These are phyloP conservation scores for Triplophysa rosa DNA, from an alignment of 2,113 vertebrate species.

Conservation along the genomic window DNA sequence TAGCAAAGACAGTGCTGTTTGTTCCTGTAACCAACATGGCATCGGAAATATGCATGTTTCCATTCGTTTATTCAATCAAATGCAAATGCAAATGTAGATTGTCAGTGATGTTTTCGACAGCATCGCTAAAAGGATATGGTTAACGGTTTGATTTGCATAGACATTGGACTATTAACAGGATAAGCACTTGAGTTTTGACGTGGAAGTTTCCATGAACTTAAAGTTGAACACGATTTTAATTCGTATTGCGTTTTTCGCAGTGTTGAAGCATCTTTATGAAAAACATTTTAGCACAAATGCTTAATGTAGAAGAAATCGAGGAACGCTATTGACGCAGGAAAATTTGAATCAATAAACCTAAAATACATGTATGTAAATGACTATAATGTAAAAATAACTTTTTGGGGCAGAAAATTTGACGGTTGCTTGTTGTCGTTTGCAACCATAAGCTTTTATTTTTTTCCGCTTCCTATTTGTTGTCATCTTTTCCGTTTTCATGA, in stretches of 20 bases:
- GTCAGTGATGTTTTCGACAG: neutral
- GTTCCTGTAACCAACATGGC: neutral
- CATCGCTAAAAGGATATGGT: neutral
- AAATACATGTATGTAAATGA: too few species aligned
- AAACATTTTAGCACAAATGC: too few species aligned
- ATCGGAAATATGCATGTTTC: conserved; percentile 41
- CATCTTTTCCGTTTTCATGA: neutral
- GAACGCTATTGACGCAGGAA: too few species aligned
- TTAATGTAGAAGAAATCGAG: too few species aligned
- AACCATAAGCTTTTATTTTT: too few species aligned
- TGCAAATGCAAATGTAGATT: conserved; percentile 17
- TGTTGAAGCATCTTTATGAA: too few species aligned
- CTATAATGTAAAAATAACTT: too few species aligned
- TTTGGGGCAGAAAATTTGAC: too few species aligned
- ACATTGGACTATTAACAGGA: neutral
- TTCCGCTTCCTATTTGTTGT: neutral
- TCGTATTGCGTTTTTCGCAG: too few species aligned
- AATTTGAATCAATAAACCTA: too few species aligned
- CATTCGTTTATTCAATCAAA: neutral
- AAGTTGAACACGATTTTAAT: too few species aligned
- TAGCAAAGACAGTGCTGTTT: neutral
- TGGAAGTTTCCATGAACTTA: conserved; percentile 1
- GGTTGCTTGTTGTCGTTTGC: too few species aligned
- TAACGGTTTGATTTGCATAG: conserved; percentile 32
- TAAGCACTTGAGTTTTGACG: neutral